phyloP scores from a whole-genome alignment of 2,797 vertebrate genomes.

The Novumbra hubbsi region DNA sequence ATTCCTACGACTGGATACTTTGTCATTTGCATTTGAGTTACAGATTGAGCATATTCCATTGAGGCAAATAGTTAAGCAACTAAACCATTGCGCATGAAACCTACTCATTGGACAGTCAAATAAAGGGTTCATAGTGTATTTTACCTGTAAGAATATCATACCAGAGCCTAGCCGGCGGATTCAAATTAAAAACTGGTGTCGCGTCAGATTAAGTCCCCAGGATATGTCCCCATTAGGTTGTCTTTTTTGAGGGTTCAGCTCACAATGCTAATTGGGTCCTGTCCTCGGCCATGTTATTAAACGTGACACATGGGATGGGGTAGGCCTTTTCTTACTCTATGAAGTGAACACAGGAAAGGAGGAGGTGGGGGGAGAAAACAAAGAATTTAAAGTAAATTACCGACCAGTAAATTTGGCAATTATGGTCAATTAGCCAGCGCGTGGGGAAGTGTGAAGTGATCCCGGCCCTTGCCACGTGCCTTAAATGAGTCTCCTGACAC shows the following conservation, averaged over 20 bases:
- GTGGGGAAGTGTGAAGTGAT: conserved; percentile 68
- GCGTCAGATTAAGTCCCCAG: conserved; percentile 75
- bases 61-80: too few species aligned
- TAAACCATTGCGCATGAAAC: too few species aligned
- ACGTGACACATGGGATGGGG: conserved; percentile 77
- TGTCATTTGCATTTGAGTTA: background rate
- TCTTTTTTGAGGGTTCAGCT: conserved; percentile 74
- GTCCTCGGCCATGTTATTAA: conserved; percentile 76
- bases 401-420: conserved; percentile 84
- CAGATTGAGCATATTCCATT: background rate
- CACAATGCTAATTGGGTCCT: conserved; percentile 85
- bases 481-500: conserved; percentile 62
- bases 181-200: conserved; percentile 79
- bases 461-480: conserved; percentile 34
- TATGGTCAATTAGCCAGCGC: conserved; percentile 81
- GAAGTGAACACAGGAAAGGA: conserved; percentile 29
- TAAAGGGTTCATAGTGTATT: conserved; percentile 5
- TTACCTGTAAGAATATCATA: conserved; percentile 45
- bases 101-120: background rate
- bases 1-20: background rate
- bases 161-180: conserved; percentile 40
- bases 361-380: conserved; percentile 51
- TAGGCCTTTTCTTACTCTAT: conserved; percentile 60
- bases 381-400: conserved; percentile 79
- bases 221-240: conserved; percentile 70